A percentile compares a stretch with the other conserved stretches of the same genome.
These are phyloP conservation scores for Ailurus styani DNA, from an alignment of 2,113 vertebrate species.

Conservation along the genomic window DNA sequence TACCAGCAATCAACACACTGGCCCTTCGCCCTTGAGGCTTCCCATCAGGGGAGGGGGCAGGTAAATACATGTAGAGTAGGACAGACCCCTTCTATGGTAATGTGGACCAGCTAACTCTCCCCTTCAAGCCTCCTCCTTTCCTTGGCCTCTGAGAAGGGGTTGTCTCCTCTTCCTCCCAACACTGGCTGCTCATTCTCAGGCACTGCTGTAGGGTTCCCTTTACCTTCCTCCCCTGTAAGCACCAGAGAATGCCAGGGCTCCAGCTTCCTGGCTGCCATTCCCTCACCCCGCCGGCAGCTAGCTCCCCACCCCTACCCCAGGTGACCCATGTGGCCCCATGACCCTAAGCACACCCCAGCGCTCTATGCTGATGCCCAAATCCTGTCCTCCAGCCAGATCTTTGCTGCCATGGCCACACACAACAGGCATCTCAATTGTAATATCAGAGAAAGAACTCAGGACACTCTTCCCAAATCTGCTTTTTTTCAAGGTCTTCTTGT, in stretches of 20 bases:
- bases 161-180: not conserved
- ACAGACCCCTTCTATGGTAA: too few relatives aligned
- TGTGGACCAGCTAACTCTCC: too few relatives aligned
- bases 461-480: not conserved
- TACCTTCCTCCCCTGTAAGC: not conserved
- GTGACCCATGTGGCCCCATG: not conserved
- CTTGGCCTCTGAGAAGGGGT: too few relatives aligned
- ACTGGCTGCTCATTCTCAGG: not conserved
- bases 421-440: not conserved
- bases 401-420: not conserved
- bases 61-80: too few relatives aligned
- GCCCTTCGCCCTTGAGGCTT: not conserved
- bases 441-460: too few relatives aligned
- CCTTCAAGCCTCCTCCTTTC: not conserved
- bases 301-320: not conserved
- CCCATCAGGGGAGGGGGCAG: not conserved
- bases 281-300: too few relatives aligned
- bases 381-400: not conserved
- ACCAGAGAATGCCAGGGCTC: too few relatives aligned
- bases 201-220: too few relatives aligned
- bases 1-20: not conserved
- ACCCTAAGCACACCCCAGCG: not conserved
- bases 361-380: not conserved
- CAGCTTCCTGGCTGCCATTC: not conserved
- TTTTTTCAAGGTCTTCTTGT: not conserved